phyloP scores from a whole-genome alignment of 2,113 vertebrate species.

The Myotis yumanensis region DNA sequence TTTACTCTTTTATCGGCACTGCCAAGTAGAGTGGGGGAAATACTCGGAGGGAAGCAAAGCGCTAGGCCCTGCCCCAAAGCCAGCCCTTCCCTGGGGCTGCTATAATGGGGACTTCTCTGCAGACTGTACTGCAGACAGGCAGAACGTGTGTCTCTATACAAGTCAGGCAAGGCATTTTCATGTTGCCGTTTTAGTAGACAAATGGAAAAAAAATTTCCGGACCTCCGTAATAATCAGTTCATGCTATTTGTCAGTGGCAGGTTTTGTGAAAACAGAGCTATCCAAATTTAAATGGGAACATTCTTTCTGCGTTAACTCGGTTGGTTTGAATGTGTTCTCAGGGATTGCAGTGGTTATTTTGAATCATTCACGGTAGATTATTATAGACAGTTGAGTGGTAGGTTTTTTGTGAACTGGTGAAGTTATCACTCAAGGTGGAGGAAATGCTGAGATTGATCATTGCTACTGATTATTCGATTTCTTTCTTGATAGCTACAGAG shows the following conservation, averaged over 20 bases:
- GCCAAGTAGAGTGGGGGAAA: conserved; percentile 22
- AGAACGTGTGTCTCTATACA: not conserved
- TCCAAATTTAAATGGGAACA: not conserved
- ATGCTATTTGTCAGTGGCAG: not conserved
- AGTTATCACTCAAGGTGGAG: conserved; percentile 74
- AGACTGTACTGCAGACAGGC: not conserved
- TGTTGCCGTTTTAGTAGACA: not conserved
- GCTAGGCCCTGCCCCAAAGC: not conserved
- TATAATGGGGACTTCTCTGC: not conserved
- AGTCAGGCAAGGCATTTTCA: not conserved
- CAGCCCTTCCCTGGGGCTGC: not conserved
- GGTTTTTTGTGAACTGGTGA: conserved; percentile 75
- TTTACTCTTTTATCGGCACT: conserved; percentile 24
- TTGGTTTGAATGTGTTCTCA: not conserved
- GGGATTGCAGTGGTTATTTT: conserved; percentile 59
- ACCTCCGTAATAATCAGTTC: not conserved
- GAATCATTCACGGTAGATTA: conserved; percentile 70
- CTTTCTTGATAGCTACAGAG: conserved; percentile 73
- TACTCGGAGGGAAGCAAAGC: not conserved
- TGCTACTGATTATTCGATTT: conserved; percentile 72
- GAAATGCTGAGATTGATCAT: conserved; percentile 74
- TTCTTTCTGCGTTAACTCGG: conserved; percentile 35
- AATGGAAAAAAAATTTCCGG: conserved; percentile 32
- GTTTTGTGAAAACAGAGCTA: not conserved
- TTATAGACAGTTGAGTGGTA: conserved; percentile 65